Evolutionary conservation across 2,113 vertebrate genomes (phyloP), one percentile per base, ranked within the genome.

Genomic region (Blennius ocellaris): DNA sequence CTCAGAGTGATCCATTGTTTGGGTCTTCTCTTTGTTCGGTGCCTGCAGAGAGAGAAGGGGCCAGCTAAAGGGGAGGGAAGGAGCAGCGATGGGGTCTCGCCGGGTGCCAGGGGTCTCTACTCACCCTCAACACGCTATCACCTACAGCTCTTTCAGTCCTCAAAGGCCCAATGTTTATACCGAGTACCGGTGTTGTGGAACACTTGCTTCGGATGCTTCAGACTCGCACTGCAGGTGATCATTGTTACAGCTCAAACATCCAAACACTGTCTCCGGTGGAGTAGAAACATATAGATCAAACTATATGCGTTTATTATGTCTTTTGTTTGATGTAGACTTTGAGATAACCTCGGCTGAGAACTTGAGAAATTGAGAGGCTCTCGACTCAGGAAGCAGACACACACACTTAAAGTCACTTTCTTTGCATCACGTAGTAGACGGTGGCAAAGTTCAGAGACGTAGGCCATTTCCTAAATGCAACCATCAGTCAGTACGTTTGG

Each of bases 21-120:
- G 88, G 92, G 86, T 86, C 87, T 59, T 93, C 89, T 93, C 91
- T 92, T 94, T 93, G 92, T 95, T 93, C 83, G 76, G 84, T 77
- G 78, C 81, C 92, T 92, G 89, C 79, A 83, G 82, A 90, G 90
- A 82, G 83, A 81, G 78, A 87, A 89, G 80, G 82, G 87, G 90
- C 93, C 89, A 80, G 92, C 73, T 78, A 77, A 69, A 78, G 87
- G 30, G 87, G 76, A 80, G 86, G 75, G 51, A 77, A 62, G 65
- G 83, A 86, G 77, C 76, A 81, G 81, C 73, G 73, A 74, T n/a
- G 79, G 78, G 85, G 88, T 89, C 82, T 91, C 8, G 10, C 17
- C 17, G 73, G 70, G 85, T 84, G 78, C 85, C 58, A 82, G 73
- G 83, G 88, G 80, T 87, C 83, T 71, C 53, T 73, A 84, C 84